Evolutionary conservation across 2,888 invertebrate species (phyloP).

Genomic region (Scaptomyza reducta): DNA sequence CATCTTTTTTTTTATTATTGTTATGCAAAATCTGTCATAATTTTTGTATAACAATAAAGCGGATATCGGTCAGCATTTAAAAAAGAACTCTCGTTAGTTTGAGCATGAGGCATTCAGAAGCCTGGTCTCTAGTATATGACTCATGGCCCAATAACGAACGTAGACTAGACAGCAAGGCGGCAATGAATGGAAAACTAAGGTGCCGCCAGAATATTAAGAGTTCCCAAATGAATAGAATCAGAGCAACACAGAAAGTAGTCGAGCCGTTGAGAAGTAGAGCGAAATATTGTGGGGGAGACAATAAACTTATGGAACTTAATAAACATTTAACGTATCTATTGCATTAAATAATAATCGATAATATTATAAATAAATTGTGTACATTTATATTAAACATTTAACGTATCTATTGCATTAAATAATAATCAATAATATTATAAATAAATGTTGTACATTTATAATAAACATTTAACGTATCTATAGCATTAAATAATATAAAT

Average conservation of each 20-base stretch:
- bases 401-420: too few relatives aligned
- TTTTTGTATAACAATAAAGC: slow-evolving; percentile 78
- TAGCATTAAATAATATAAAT: too few relatives aligned
- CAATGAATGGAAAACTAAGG: slow-evolving; percentile 9
- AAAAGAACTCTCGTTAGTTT: slow-evolving; percentile 35
- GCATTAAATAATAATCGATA: too few relatives aligned
- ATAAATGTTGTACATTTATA: too few relatives aligned
- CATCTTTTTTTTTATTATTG: slow-evolving; percentile 40
- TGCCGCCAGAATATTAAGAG: neutral
- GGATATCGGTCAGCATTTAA: slow-evolving; percentile 70
- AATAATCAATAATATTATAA: too few relatives aligned
- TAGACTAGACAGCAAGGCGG: slow-evolving; percentile 35
- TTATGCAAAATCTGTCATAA: slow-evolving; percentile 51
- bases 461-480: too few relatives aligned
- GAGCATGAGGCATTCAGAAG: slow-evolving; percentile 24
- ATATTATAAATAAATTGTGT: too few relatives aligned
- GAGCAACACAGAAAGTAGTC: neutral
- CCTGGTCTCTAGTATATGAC: slow-evolving; percentile 15
- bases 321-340: too few relatives aligned
- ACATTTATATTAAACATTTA: too few relatives aligned
- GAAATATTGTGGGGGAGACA: too few relatives aligned
- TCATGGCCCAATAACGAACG: slow-evolving; percentile 5
- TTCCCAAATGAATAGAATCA: slow-evolving; percentile 6
- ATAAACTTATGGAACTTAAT: too few relatives aligned
- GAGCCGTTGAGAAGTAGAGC: too few relatives aligned